A percentile compares a stretch with the other conserved stretches of the same genome.
These are phyloP conservation scores for Eucera pruinosa DNA, from an alignment of 2,888 invertebrate species.

Conservation along the genomic window DNA sequence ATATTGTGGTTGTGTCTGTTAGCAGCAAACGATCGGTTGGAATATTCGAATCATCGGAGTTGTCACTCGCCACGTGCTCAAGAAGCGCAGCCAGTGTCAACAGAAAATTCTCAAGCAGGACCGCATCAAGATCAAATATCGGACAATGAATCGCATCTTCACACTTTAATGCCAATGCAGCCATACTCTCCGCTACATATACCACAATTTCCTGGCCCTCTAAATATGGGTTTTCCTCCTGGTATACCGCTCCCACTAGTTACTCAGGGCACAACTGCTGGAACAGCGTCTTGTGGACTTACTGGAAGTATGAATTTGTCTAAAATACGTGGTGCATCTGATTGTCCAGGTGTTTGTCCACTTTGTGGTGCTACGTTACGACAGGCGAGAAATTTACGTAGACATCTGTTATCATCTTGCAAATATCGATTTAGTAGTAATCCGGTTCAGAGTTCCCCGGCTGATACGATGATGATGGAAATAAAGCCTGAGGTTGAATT, in stretches of 20 bases:
- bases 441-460: slow-evolving; percentile 67
- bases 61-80: slow-evolving; percentile 66
- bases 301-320: slow-evolving; percentile 78
- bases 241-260: slow-evolving; percentile 59
- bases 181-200: slow-evolving; percentile 82
- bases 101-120: slow-evolving; percentile 69
- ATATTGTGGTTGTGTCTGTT: slow-evolving; percentile 83
- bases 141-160: slow-evolving; percentile 78
- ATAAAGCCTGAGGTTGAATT: slow-evolving; percentile 81
- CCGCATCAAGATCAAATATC: slow-evolving; percentile 74
- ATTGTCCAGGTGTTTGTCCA: slow-evolving; percentile 87
- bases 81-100: slow-evolving; percentile 68
- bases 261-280: slow-evolving; percentile 48
- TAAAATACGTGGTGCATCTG: slow-evolving; percentile 86
- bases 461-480: slow-evolving; percentile 78
- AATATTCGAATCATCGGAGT: slow-evolving; percentile 76
- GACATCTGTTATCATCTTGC: slow-evolving; percentile 85
- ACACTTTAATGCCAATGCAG: slow-evolving; percentile 81
- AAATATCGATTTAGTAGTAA: slow-evolving; percentile 81
- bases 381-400: slow-evolving; percentile 87
- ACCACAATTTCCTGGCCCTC: slow-evolving; percentile 80
- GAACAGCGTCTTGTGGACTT: slow-evolving; percentile 45
- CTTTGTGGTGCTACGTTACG: slow-evolving; percentile 87
- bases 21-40: slow-evolving; percentile 78
- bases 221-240: slow-evolving; percentile 73